Conservation (phyloP, 2,888 invertebrate genomes). For the Drosophila bunnanda region DNA sequence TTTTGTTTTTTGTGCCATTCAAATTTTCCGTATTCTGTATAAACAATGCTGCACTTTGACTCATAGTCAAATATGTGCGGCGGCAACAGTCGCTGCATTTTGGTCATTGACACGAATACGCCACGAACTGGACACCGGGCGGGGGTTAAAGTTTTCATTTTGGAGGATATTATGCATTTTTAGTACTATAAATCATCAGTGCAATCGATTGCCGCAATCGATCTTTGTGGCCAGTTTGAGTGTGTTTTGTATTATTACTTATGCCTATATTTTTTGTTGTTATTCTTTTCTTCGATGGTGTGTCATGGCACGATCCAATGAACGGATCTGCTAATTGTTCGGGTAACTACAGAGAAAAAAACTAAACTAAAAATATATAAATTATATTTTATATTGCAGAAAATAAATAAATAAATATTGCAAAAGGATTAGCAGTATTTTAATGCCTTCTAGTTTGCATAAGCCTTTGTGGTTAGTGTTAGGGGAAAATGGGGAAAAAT, state of each 20-base stretch:
- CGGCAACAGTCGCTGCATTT: conserved; percentile 52
- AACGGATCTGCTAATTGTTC: conserved; percentile 51
- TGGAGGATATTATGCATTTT: conserved; percentile 49
- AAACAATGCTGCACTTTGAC: conserved; percentile 58
- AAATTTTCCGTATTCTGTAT: conserved; percentile 53
- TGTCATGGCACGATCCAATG: conserved; percentile 66
- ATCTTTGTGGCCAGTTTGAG: conserved; percentile 52
- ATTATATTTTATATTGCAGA: too few relatives aligned
- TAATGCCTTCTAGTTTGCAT: too few relatives aligned
- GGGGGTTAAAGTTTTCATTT: conserved; percentile 35
- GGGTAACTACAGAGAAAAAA: conserved; percentile 1
- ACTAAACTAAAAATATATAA: not conserved
- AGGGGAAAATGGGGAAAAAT: too few relatives aligned
- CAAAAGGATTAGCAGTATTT: not conserved
- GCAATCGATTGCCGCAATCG: conserved; percentile 76
- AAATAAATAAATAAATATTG: not conserved
- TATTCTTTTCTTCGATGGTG: conserved; percentile 26
- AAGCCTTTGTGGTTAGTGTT: not conserved
- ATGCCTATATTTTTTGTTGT: conserved; percentile 3
- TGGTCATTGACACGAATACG: conserved; percentile 77
- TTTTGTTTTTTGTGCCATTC: conserved; percentile 51
- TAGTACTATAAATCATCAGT: conserved; percentile 70
- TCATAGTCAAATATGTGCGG: conserved; percentile 39
- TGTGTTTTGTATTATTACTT: conserved; percentile 25
- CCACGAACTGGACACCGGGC: conserved; percentile 37